Base-by-base conservation (phyloP, 1,140 invertebrate species). In the Drosophila rhopaloa region DNA sequence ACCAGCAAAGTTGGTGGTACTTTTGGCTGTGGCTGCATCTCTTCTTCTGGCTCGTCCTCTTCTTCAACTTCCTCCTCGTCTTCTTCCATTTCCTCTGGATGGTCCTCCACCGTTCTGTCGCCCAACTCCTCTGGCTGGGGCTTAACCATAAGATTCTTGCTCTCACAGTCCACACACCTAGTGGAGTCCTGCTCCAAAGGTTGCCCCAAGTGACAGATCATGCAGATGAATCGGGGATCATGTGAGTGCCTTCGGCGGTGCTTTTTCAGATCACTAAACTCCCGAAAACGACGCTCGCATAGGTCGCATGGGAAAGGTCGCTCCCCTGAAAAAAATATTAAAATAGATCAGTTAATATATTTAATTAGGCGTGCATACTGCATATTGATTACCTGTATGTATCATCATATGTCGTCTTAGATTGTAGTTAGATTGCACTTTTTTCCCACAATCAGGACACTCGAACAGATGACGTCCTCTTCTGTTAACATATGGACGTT, bases 251-350 rank as follows among this genome's bases (percentile, higher is more conserved):
- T 93, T 5, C 93, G 76, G 5, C 93, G 91, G 79, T 95, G 94
- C 53, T 93, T 92, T 5, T 92, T 92, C 1, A 94, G 71, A 55
- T 94, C 93, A 16, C 92, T 93, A 51, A 92, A 93, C 50, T 94
- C 94, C 1, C 94, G 93, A 83, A 95, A 95, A 9, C 93, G 93
- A 14, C 94, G 93, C 1, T 93, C 93, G 81, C 95, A 95, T n/a
- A 93, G 57, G 57, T 93, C 92, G 38, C 92, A 93, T 0, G 79
- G 89, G 76, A 92, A 93, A 4, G 92, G 91, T 58, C 92, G 90
- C 58, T 93, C 92, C 13, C 92, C 92, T 92, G 13, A 3, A 55
- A 48, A 6, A 46, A 58, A 5, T 16, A 5, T n/a, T 0, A 0
- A 2, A 29, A 9, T 19, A 11, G 7, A 11, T 16, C 8, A 50